phyloP scores from a whole-genome alignment of 2,888 invertebrate species.

The Frankliniella fusca region DNA sequence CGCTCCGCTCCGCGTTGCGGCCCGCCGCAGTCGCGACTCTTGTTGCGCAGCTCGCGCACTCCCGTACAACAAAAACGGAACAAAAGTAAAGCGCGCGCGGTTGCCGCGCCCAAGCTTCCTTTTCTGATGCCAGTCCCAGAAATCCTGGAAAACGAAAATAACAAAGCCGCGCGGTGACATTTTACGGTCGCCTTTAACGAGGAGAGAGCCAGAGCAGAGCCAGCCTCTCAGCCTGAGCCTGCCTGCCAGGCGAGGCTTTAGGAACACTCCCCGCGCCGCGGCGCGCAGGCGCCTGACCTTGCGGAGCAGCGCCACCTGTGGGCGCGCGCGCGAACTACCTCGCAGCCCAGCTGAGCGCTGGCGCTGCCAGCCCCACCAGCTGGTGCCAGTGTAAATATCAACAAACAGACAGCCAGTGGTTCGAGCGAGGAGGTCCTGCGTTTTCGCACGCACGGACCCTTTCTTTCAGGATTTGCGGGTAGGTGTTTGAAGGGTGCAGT shows the following conservation, averaged over 20 bases:
- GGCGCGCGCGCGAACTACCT: constrained; percentile 5
- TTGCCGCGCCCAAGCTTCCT: background rate
- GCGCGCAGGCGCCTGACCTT: constrained; percentile 1
- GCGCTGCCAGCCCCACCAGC: constrained; percentile 1
- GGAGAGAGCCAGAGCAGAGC: background rate
- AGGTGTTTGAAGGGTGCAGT: background rate
- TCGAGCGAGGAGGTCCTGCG: background rate
- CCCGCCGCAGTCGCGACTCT: background rate
- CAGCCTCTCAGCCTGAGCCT: background rate
- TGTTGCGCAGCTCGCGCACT: background rate
- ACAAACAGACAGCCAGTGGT: constrained; percentile 21
- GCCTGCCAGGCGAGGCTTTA: background rate
- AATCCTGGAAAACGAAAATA: background rate
- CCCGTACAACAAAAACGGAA: background rate
- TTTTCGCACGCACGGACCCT: background rate
- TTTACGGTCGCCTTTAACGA: background rate
- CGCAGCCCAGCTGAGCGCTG: constrained; percentile 17
- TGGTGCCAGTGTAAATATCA: constrained; percentile 22
- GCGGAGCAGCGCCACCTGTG: constrained; percentile 3
- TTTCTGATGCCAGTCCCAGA: background rate
- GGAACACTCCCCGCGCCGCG: background rate
- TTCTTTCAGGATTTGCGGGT: background rate
- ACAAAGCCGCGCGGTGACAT: background rate
- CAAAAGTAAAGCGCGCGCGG: background rate
- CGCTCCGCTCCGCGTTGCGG: background rate